Percentiles rank a stretch among this genome's conserved stretches.
These are phyloP conservation scores for Nibea albiflora DNA, from an alignment of 2,113 vertebrate genomes.

Conservation along the genomic window DNA sequence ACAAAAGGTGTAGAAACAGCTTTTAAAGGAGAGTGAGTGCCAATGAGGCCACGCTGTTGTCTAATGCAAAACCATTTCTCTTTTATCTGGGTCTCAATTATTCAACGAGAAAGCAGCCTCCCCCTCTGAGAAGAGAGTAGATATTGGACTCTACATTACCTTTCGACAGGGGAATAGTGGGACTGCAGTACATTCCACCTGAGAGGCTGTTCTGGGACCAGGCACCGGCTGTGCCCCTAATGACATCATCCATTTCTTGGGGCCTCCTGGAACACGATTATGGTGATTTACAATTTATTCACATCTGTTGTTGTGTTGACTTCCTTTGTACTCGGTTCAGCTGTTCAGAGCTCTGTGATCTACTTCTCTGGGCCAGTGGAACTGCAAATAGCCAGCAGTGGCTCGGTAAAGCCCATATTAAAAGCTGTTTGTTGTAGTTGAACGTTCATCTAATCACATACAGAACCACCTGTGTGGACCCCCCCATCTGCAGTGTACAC, in stretches of 20 bases:
- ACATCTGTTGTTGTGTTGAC: conserved; percentile 79
- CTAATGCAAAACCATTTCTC: conserved; percentile 78
- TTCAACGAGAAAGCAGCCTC: conserved; percentile 78
- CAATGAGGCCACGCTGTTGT: conserved; percentile 70
- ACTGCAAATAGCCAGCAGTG: conserved; percentile 44
- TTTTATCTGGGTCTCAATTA: conserved; percentile 84
- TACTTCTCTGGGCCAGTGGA: conserved; percentile 54
- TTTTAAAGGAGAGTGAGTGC: conserved; percentile 58
- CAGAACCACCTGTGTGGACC: conserved; percentile 39
- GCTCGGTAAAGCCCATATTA: conserved; percentile 43
- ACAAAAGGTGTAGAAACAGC: conserved; percentile 42
- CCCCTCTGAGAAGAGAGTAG: conserved; percentile 70
- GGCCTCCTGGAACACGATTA: conserved; percentile 80
- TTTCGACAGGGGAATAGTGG: conserved; percentile 76
- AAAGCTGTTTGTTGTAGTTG: conserved; percentile 33
- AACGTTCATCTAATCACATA: conserved; percentile 48
- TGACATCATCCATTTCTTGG: conserved; percentile 80
- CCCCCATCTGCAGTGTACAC: conserved; percentile 35
- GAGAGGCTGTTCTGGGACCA: conserved; percentile 78
- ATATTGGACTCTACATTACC: conserved; percentile 84
- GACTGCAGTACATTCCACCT: conserved; percentile 76
- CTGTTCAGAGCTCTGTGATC: conserved; percentile 58
- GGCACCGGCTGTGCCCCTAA: conserved; percentile 76
- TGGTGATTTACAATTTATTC: conserved; percentile 82
- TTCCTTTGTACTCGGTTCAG: conserved; percentile 70